These are phyloP conservation scores for Macquaria ambigua DNA, from an alignment of 2,113 vertebrate species.

Conservation along the genomic window DNA sequence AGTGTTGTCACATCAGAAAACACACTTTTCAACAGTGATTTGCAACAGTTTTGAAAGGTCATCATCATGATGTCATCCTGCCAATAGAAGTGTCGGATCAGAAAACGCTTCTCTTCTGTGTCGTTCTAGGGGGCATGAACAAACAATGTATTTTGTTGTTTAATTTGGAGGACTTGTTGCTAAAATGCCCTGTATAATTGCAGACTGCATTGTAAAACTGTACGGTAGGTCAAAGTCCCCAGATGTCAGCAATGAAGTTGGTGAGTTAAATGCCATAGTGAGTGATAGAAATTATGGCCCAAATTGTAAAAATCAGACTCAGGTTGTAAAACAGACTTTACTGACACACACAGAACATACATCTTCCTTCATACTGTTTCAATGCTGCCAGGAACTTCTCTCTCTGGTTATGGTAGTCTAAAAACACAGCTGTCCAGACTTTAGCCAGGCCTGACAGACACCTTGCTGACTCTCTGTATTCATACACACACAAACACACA, in stretches of 20 bases:
- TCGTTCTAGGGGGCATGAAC: too few species aligned
- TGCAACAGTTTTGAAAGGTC: too few species aligned
- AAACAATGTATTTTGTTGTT: too few species aligned
- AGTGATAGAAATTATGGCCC: not conserved
- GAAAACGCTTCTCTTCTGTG: too few species aligned
- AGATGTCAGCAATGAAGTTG: not conserved
- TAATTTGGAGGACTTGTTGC: not conserved
- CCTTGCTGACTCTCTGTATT: not conserved
- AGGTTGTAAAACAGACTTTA: not conserved
- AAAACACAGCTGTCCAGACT: constrained; percentile 46
- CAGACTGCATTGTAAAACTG: not conserved
- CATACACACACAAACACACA: constrained; percentile 21
- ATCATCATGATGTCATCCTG: too few species aligned
- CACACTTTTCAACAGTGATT: too few species aligned
- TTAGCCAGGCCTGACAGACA: constrained; percentile 34
- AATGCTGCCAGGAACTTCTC: not conserved
- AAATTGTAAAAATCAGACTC: not conserved
- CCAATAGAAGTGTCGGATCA: too few species aligned
- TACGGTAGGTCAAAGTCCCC: too few species aligned
- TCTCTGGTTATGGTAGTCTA: constrained; percentile 25
- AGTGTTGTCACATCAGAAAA: too few species aligned
- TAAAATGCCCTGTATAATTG: not conserved
- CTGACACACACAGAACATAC: not conserved
- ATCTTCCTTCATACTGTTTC: not conserved
- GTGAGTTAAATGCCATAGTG: not conserved